These are phyloP conservation scores for Oikopleura vanhoeffeni DNA, from an alignment of 23 tunicate genomes.

Conservation along the genomic window DNA sequence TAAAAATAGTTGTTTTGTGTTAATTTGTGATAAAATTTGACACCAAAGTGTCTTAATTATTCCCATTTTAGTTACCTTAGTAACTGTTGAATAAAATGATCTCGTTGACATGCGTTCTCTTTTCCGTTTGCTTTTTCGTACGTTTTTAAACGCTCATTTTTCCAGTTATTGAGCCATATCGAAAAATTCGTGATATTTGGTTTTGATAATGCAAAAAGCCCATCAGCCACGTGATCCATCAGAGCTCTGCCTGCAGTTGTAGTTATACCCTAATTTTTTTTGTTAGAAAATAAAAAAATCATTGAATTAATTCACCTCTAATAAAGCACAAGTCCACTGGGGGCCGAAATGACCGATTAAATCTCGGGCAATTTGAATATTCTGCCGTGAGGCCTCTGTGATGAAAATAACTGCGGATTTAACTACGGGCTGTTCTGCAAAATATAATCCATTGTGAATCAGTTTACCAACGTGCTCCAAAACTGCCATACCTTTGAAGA, in stretches of 20 bases:
- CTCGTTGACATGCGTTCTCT: background rate
- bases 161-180: slow-evolving; percentile 18
- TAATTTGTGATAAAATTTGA: too few relatives aligned
- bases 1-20: too few relatives aligned
- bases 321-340: background rate
- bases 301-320: background rate
- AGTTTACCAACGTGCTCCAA: background rate
- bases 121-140: background rate
- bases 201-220: slow-evolving; percentile 27
- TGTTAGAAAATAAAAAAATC: background rate
- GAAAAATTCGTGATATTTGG: slow-evolving; percentile 17
- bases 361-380: background rate
- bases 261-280: slow-evolving; percentile 37
- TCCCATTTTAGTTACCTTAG: background rate
- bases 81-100: slow-evolving; percentile 4
- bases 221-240: slow-evolving; percentile 59
- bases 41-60: too few relatives aligned
- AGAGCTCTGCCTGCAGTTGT: slow-evolving; percentile 39
- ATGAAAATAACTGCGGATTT: background rate
- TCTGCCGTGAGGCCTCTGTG: background rate
- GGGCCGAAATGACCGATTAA: background rate
- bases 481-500: background rate
- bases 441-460: background rate
- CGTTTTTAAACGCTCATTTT: background rate
- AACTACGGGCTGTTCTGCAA: background rate